These are phyloP conservation scores for Meta bourneti DNA, from an alignment of 2,888 invertebrate genomes.

Conservation along the genomic window DNA sequence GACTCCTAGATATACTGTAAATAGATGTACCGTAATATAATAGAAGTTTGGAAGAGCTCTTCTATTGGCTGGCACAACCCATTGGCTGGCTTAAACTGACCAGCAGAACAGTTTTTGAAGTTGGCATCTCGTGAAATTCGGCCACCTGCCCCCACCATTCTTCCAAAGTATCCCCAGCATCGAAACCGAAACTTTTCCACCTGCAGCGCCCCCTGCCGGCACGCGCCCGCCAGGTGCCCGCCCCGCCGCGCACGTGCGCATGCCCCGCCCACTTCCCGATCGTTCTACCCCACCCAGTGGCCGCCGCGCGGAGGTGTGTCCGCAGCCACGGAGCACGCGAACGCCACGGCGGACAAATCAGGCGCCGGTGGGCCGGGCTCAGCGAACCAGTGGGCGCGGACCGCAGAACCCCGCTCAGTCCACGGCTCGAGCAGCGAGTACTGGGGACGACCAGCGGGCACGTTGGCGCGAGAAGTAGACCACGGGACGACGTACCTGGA, in stretches of 20 bases:
- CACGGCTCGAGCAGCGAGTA: slow-evolving; percentile 34
- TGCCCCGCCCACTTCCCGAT: slow-evolving; percentile 68
- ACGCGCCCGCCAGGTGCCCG: slow-evolving; percentile 21
- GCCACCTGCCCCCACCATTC: slow-evolving; percentile 36
- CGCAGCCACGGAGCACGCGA: slow-evolving; percentile 63
- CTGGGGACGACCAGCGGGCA: slow-evolving; percentile 30
- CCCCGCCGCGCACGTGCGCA: not conserved
- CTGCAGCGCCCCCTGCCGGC: slow-evolving; percentile 47
- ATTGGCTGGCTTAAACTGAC: no score
- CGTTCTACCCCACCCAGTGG: slow-evolving; percentile 68
- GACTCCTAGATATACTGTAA: no score
- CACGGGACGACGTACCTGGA: slow-evolving; percentile 49
- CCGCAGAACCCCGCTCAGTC: slow-evolving; percentile 34
- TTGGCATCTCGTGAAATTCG: not conserved
- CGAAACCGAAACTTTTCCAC: slow-evolving; percentile 65
- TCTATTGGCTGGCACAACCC: no score
- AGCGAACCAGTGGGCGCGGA: slow-evolving; percentile 78
- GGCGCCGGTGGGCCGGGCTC: slow-evolving; percentile 80
- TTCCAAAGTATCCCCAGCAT: slow-evolving; percentile 12
- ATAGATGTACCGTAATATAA: no score
- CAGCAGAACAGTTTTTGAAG: no score
- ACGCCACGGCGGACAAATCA: slow-evolving; percentile 48
- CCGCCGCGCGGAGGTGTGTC: slow-evolving; percentile 57
- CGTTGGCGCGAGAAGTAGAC: slow-evolving; percentile 62
- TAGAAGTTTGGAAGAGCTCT: no score